Evolutionary conservation across 2,888 invertebrate species (phyloP), one percentile per base, ranked within the genome.

Genomic region (Drosophila formosana): DNA sequence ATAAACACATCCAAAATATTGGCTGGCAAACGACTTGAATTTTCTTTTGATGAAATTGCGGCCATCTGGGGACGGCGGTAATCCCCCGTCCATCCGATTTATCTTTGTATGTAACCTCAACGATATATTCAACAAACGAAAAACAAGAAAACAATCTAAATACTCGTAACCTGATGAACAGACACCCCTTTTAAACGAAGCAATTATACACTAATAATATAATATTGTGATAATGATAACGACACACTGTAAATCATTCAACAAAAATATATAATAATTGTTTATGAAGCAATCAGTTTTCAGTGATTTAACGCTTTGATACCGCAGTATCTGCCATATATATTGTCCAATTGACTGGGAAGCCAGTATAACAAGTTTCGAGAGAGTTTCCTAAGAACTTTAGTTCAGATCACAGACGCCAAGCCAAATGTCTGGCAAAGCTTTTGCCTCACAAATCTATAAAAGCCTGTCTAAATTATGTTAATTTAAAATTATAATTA

Each of bases 1-100:
- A 78, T 72, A 76, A 72, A 66, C 55, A 72, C 62, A 75, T 57
- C 60, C 58, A 69, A 78, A 75, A 67, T 79, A 73, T 78, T 85
- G 74, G 62, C 58, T 73, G 62, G 61, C 75, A 70, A 80, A 80
- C 58, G 81, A 80, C 69, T 68, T 70, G 52, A 70, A 73, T 78
- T 78, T 78, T 73, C 77, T 78, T 76, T 73, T 65, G 77, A 73
- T 73, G 73, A 65, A 65, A 65, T 60, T 64, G 34, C 68, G 66
- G 46, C 78, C 76, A 72, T 62, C 72, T 78, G 78, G 80, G 64
- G 43, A 68, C 72, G 66, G 72, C 62, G 76, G 78, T 80, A 50
- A 62, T 60, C 63, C 77, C 78, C 78, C 65, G 41, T 43, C 46
- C 37, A 57, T 45, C 45, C 55, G 45, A 66, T 49, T 47, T 53